Percentiles rank a stretch among this genome's conserved stretches.
phyloP scores from a whole-genome alignment of 1,140 invertebrate genomes.

The Phocides pigmalion region DNA sequence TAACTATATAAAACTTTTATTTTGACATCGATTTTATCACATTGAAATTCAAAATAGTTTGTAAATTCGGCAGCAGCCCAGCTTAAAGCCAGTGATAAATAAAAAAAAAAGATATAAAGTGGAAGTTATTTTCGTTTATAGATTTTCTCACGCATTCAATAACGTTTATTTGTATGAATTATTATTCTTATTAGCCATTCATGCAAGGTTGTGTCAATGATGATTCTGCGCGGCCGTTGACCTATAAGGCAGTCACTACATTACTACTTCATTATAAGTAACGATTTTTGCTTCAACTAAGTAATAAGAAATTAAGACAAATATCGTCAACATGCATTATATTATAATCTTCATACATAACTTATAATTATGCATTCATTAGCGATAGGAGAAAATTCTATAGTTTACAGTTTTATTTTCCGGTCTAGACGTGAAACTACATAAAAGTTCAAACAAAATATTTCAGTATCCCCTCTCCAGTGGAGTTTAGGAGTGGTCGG shows the following conservation, averaged over 20 bases:
- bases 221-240: conserved; percentile 55
- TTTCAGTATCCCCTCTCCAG: conserved; percentile 64
- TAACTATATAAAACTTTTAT: not conserved
- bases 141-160: conserved; percentile 11
- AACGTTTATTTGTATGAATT: conserved; percentile 15
- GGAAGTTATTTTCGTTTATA: not conserved
- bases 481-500: conserved; percentile 52
- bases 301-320: not conserved
- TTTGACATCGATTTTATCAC: no score
- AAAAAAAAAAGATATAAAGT: not conserved
- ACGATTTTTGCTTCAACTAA: conserved; percentile 5
- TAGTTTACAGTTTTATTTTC: conserved; percentile 32
- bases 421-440: conserved; percentile 50
- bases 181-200: conserved; percentile 33
- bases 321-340: no score
- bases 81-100: no score
- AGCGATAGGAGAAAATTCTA: not conserved
- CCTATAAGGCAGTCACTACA: conserved; percentile 37
- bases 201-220: conserved; percentile 50
- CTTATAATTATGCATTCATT: conserved; percentile 4
- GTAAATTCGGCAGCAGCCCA: no score
- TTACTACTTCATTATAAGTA: conserved; percentile 22
- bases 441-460: conserved; percentile 57
- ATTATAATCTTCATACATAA: not conserved
- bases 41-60: no score